Evolutionary conservation across 2,888 invertebrate species (phyloP), one percentile per base, ranked within the genome.

Genomic region (Pocota personata): DNA sequence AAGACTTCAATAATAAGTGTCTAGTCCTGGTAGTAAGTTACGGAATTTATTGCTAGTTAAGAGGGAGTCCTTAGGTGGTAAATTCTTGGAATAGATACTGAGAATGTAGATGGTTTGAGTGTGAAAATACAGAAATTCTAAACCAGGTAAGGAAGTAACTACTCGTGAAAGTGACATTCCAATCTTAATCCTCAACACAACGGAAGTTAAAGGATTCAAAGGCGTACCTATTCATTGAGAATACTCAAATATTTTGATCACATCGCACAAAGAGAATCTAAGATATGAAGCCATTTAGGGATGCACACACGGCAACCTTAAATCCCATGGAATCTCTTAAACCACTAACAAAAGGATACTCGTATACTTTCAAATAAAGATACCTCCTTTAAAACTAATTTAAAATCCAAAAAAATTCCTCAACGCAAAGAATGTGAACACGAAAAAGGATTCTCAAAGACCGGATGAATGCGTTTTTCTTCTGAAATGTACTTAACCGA

Each of bases 391-490:
- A n/a, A 52, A 43, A 69, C 43, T 69, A 30, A 71, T 46, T 58
- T 50, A 27, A 12, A 72, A 60, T 46, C 46, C 24, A n/a, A 48
- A n/a, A n/a, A 64, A 19, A 16, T 16, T 27, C 21, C 14, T 43
- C 60, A 43, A 4, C 24, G 6, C n/a, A 37, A 58, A 8, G 21
- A n/a, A 58, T 24, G n/a, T 35, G 24, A 58, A 52, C 32, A 57
- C 14, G 16, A 35, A 21, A 58, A 72, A 75, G 60, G 50, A 64
- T 64, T 64, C 43, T 52, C 64, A 57, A 6, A 10, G 12, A 66
- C 64, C 75, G 75, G 75, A 66, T 75, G 75, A 57, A 66, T 66
- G 75, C 16, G 64, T 66, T 66, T 64, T 64, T 71, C 64, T 27
- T 8, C 7, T 2, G 62, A 76, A 71, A 50, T 14, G 21, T 66